phyloP scores from a whole-genome alignment of 2,888 invertebrate species.

The Catocala fraxini region DNA sequence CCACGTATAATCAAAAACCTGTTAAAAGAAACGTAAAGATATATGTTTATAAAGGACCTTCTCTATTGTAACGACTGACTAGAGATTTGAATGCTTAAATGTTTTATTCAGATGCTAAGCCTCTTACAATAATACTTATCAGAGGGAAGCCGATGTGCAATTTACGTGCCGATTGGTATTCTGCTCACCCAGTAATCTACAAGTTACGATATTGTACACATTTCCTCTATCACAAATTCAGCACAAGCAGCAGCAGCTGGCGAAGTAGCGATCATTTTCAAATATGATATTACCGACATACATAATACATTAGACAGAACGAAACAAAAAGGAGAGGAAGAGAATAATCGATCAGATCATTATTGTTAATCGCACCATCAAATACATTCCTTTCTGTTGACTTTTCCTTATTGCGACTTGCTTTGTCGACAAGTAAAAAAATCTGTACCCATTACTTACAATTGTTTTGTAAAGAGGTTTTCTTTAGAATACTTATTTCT shows the following conservation, averaged over 20 bases:
- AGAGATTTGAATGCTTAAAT: too few species aligned
- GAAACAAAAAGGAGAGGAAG: constrained; percentile 33
- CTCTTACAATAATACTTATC: not conserved
- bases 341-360: constrained; percentile 54
- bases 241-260: constrained; percentile 18
- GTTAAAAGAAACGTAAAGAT: too few species aligned
- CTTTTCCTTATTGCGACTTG: constrained; percentile 48
- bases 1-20: too few species aligned
- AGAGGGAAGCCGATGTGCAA: not conserved
- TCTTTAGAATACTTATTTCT: constrained; percentile 15
- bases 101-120: too few species aligned
- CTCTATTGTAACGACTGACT: too few species aligned
- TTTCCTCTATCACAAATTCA: constrained; percentile 15
- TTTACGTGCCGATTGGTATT: constrained; percentile 5
- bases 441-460: constrained; percentile 32
- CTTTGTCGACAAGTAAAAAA: constrained; percentile 37
- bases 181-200: not conserved
- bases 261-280: constrained; percentile 30
- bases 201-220: constrained; percentile 6
- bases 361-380: constrained; percentile 52
- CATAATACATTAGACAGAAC: constrained; percentile 36
- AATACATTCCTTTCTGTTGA: constrained; percentile 44
- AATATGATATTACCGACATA: constrained; percentile 39
- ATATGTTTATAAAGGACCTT: too few species aligned
- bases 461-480: constrained; percentile 25